Conservation (phyloP, 2,888 invertebrate genomes). For the Alentia gelatinosa region DNA sequence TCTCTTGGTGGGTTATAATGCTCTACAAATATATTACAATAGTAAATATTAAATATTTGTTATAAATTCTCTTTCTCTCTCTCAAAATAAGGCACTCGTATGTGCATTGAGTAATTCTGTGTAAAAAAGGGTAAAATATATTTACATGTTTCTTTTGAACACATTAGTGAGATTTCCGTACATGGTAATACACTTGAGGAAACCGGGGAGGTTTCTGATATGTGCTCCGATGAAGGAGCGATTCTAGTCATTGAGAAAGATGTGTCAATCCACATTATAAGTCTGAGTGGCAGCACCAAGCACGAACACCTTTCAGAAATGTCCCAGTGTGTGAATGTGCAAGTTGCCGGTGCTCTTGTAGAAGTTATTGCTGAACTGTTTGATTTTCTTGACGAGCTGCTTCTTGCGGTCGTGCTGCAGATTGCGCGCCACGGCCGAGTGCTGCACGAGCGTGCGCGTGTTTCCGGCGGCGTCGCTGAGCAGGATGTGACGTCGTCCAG, state of each 20-base stretch:
- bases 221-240: too few species aligned
- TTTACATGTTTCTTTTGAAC: background rate
- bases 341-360: conserved; percentile 70
- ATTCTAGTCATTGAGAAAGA: too few species aligned
- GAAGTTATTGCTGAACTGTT: conserved; percentile 63
- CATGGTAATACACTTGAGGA: background rate
- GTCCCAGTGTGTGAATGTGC: conserved; percentile 63
- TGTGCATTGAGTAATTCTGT: background rate
- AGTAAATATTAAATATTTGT: background rate
- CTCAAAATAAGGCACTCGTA: background rate
- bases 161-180: background rate
- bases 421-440: conserved; percentile 57
- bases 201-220: too few species aligned
- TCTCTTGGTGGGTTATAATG: background rate
- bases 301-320: conserved; percentile 55
- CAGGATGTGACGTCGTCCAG: conserved; percentile 39
- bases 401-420: conserved; percentile 61
- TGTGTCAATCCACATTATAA: background rate
- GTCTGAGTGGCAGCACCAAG: background rate
- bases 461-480: conserved; percentile 56
- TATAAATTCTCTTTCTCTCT: too few species aligned
- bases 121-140: background rate
- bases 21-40: conserved; percentile 26
- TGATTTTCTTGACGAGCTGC: conserved; percentile 63
- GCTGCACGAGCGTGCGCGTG: conserved; percentile 57